Evolutionary conservation across 2,888 invertebrate genomes (phyloP).

Genomic region (Lymantria dispar): DNA sequence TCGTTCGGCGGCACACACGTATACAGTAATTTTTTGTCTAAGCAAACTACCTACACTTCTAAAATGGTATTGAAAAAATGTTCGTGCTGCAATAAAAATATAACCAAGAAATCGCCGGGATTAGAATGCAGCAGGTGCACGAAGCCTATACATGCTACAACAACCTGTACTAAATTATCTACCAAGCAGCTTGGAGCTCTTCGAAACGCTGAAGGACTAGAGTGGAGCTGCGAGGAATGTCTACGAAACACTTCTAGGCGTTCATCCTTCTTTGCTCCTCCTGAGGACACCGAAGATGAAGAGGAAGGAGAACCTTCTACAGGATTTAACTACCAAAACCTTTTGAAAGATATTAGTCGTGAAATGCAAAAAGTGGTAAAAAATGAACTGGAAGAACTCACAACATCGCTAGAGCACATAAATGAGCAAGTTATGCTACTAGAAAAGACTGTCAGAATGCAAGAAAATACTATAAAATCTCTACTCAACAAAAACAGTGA

Average conservation of each 20-base stretch:
- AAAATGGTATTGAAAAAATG: neutral
- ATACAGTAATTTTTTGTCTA: too few species aligned
- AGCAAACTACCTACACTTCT: too few species aligned
- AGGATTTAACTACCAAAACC: neutral
- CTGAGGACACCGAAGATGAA: too few species aligned
- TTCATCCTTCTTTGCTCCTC: neutral
- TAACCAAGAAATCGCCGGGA: neutral
- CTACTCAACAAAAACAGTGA: too few species aligned
- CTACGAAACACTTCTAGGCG: too few species aligned
- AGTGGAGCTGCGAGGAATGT: too few species aligned
- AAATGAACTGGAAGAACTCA: too few species aligned
- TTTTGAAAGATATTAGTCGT: neutral
- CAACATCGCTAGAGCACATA: neutral
- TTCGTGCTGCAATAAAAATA: neutral
- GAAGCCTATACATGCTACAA: too few species aligned
- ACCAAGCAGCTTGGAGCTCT: neutral
- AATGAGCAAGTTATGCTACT: neutral
- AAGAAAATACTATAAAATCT: too few species aligned
- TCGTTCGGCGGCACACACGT: too few species aligned
- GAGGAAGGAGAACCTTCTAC: neutral
- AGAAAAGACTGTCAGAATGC: neutral
- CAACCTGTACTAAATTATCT: neutral
- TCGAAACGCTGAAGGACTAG: too few species aligned
- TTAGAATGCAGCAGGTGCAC: neutral
- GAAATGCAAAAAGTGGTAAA: neutral